Evolutionary conservation across 1,140 invertebrate species (phyloP), one percentile per base, ranked within the genome.

Genomic region (Drosophila sp.): DNA sequence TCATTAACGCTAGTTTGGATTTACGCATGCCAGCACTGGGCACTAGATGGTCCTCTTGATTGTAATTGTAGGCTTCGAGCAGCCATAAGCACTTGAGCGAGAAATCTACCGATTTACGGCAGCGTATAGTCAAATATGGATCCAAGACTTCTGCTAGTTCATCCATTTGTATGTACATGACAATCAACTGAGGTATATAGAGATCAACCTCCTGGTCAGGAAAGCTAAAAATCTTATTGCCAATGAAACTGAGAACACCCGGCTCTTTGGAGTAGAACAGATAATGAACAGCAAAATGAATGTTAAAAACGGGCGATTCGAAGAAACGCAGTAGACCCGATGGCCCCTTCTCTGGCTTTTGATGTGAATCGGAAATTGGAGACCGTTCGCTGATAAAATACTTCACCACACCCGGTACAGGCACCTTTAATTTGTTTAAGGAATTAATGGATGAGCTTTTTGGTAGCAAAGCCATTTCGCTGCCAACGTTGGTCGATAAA

Each of bases 261-360:
- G 97, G 97, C 92, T 99, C 98, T 93, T 99, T 99, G n/a, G 98
- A 98, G 92, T 98, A 98, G 91, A 98, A 99, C 38, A 99, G 93
- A 94, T 99, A 99, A 90, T 97, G 97, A 89, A 99, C 98, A 27
- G 98, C 98, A 94, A 99, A 98, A 66, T 97, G 97, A 95, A 99
- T 98, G 92, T 99, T 97, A 92, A 99, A 99, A 64, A 98, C 94
- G 93, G 97, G 98, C 73, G 98, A 98, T 92, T 99, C 98, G 90
- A 99, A 98, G 79, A 99, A 94, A 78, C 98, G 93, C 67, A 99
- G 93, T 60, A 99, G 93, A 92, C 96, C 91, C 30, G 90, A 92
- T 44, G 90, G 91, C 94, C 80, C 93, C 79, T 92, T 93, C 72
- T 86, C 86, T 27, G 77, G 84, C 66, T 90, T 90, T 54, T 78